Evolutionary conservation across 2,888 invertebrate genomes (phyloP), one percentile per base, ranked within the genome.

Genomic region (Sturmia bella): DNA sequence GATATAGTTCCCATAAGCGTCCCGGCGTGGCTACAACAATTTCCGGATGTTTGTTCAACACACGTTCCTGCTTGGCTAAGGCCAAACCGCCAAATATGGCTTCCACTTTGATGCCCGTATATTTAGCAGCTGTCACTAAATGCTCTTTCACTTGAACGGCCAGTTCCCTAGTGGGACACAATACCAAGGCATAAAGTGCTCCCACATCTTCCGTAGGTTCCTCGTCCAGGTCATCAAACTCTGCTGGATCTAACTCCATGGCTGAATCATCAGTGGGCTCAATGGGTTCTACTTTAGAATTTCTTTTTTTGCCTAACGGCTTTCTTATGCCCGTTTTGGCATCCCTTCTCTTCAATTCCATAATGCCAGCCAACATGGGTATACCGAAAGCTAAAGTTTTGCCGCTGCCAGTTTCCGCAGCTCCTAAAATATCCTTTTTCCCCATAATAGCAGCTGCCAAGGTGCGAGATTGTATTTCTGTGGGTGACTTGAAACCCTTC

Each of bases 361-460:
- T 91, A 83, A 99, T 98, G 15, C 97, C 96, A 69, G 94, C 92
- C 75, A 99, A 91, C 50, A 99, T 95, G 11, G 99, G 99, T 77
- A 99, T 95, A 0, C 97, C 98, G 92, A 99, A 99, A 0, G 99
- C 99, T 66, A 99, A 91, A 0, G 99, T 99, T 92, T 99, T 99
- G 0, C 99, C 99, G 91, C 98, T 99, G 0, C 99, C 99, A 0
- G 99, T 99, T 92, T 99, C 98, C 2, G 99, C 99, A 72, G 99
- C 99, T n/a, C 99, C 99, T 1, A 99, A 91, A 85, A 99, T 96
- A 90, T 99, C 99, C 91, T 96, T 93, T 59, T 94, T 93, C 48
- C 94, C 98, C 88, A 95, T 93, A 86, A 98, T 95, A 41, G 98
- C 97, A 57, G 96, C 93, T 0, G 97, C 96, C 50, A 98, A 91